Percentiles rank a stretch among this genome's conserved stretches.
Conservation (phyloP, 30 jellyfish, hydroid and myxozoan genomes). For the Calvadosia cruxmelitensis region DNA sequence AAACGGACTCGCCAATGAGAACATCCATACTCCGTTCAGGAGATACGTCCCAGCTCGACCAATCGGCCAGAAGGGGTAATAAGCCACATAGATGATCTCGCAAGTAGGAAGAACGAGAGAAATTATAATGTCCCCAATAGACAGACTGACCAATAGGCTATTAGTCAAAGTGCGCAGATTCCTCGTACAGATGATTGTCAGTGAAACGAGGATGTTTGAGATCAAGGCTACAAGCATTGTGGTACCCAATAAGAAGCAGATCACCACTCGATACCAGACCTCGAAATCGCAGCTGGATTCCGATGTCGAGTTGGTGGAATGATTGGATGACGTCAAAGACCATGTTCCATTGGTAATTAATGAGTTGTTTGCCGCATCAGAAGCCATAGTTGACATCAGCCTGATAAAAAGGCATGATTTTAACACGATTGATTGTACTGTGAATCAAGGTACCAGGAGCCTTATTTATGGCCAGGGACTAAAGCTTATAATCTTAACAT, state of each 20-base stretch:
- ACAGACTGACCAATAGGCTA: constrained; percentile 31
- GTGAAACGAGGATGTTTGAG: constrained; percentile 18
- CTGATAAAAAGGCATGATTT: too few species aligned
- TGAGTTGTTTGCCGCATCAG: too few species aligned
- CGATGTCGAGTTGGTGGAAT: too few species aligned
- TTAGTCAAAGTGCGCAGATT: constrained; percentile 26
- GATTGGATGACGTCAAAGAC: too few species aligned
- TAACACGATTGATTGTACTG: too few species aligned
- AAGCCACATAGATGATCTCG: constrained; percentile 29
- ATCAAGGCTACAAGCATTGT: constrained; percentile 32
- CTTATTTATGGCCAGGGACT: too few species aligned
- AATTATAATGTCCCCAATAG: constrained; percentile 31
- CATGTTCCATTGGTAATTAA: too few species aligned
- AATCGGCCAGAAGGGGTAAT: constrained; percentile 49
- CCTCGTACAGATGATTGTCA: constrained; percentile 12
- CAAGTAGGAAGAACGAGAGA: constrained; percentile 23
- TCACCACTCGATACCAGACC: constrained; percentile 13
- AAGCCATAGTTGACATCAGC: too few species aligned
- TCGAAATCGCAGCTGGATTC: constrained; percentile 22
- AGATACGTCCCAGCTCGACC: constrained; percentile 31
- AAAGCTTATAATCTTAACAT: too few species aligned
- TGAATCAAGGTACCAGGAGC: too few species aligned
- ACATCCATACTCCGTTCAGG: constrained; percentile 31
- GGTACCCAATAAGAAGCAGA: constrained; percentile 13
- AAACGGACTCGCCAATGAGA: constrained; percentile 56